Evolutionary conservation across 2,113 vertebrate genomes (phyloP).

Genomic region (Atherinomorus stipes): DNA sequence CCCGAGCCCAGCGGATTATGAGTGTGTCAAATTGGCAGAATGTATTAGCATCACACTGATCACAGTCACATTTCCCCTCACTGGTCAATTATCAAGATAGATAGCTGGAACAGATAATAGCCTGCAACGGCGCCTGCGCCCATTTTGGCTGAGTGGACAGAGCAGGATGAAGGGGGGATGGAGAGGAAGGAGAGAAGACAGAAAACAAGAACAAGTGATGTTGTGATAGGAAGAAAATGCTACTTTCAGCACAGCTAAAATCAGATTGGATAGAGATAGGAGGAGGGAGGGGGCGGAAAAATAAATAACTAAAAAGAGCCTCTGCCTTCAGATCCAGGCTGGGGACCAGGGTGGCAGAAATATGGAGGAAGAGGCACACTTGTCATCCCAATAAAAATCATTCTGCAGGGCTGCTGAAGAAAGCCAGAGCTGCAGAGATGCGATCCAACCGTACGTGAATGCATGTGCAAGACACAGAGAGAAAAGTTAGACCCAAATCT

Average conservation of each 20-base stretch:
- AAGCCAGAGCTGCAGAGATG: slow-evolving; percentile 42
- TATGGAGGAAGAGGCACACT: slow-evolving; percentile 63
- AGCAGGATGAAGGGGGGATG: slow-evolving; percentile 5
- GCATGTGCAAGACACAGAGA: slow-evolving; percentile 10
- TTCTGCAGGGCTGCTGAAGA: slow-evolving; percentile 54
- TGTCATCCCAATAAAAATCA: slow-evolving; percentile 71
- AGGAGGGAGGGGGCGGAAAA: background rate
- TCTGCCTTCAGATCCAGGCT: slow-evolving; percentile 39
- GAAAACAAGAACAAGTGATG: slow-evolving; percentile 30
- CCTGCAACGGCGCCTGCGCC: slow-evolving; percentile 30
- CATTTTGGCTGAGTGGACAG: slow-evolving; percentile 65
- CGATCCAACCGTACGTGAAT: slow-evolving; percentile 10
- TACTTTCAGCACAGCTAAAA: slow-evolving; percentile 59
- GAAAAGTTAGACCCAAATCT: slow-evolving; percentile 22
- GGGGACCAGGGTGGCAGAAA: slow-evolving; percentile 60
- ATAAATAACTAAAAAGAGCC: background rate
- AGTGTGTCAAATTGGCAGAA: slow-evolving; percentile 63
- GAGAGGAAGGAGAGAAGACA: slow-evolving; percentile 5
- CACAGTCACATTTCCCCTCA: slow-evolving; percentile 53
- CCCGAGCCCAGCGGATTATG: slow-evolving; percentile 44
- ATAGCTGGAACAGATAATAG: slow-evolving; percentile 58
- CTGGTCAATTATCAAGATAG: slow-evolving; percentile 69
- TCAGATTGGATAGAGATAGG: slow-evolving; percentile 42
- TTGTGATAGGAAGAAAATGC: slow-evolving; percentile 56
- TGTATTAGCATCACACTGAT: slow-evolving; percentile 60